These are phyloP conservation scores for Laspeyria flexula DNA, from an alignment of 2,888 invertebrate genomes.

Conservation along the genomic window DNA sequence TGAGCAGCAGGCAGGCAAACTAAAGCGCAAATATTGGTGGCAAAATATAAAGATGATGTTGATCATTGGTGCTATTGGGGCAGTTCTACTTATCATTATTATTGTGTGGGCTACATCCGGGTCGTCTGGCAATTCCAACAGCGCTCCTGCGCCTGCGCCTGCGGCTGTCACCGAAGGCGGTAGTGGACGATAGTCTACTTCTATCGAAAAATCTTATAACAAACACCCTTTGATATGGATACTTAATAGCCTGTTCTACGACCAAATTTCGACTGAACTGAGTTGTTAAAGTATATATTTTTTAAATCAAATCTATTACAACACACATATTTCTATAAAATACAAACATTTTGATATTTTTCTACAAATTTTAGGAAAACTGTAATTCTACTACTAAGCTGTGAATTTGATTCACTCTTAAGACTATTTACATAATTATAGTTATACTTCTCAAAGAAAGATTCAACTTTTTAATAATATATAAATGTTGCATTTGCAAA, in stretches of 20 bases:
- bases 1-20: slow-evolving; percentile 98
- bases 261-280: slow-evolving; percentile 56
- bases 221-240: slow-evolving; percentile 42
- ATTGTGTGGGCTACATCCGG: slow-evolving; percentile 87
- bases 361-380: slow-evolving; percentile 42
- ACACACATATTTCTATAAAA: slow-evolving; percentile 41
- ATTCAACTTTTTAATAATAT: slow-evolving; percentile 16
- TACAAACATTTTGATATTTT: slow-evolving; percentile 42
- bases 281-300: slow-evolving; percentile 45
- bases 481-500: slow-evolving; percentile 32
- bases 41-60: slow-evolving; percentile 99
- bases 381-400: slow-evolving; percentile 23
- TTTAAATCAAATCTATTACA: slow-evolving; percentile 45
- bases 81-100: slow-evolving; percentile 93
- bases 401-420: slow-evolving; percentile 45
- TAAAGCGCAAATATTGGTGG: slow-evolving; percentile 99
- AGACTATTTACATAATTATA: slow-evolving; percentile 49
- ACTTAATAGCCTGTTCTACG: slow-evolving; percentile 37
- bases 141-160: slow-evolving; percentile 8
- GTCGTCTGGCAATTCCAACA: slow-evolving; percentile 45
- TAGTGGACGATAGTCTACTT: slow-evolving; percentile 66
- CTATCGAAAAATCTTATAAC: slow-evolving; percentile 19
- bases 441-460: slow-evolving; percentile 32
- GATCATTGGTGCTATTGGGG: slow-evolving; percentile 94
- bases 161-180: slow-evolving; percentile 49